These are phyloP conservation scores for Azemiops feae DNA, from an alignment of 2,113 vertebrate species.

Conservation along the genomic window DNA sequence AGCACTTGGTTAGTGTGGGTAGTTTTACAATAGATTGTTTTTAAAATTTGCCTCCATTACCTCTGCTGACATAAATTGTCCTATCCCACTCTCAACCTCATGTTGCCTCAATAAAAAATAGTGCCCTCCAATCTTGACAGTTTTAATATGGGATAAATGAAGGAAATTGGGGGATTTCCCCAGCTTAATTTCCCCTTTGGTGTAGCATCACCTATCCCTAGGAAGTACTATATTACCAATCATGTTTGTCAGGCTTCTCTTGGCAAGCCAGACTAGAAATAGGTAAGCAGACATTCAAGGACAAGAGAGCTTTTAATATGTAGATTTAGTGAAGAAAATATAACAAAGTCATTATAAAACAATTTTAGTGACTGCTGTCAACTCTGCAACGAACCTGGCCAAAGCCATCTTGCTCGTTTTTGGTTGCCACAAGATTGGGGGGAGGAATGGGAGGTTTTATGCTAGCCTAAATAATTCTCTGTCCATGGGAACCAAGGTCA, in stretches of 20 bases:
- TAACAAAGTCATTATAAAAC: too few species aligned
- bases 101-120: neutral
- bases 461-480: too few species aligned
- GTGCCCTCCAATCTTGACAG: neutral
- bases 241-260: neutral
- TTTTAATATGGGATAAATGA: neutral
- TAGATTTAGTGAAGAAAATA: neutral
- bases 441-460: too few species aligned
- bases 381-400: too few species aligned
- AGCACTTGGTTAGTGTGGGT: too few species aligned
- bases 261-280: neutral
- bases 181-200: neutral
- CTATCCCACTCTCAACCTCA: neutral
- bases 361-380: too few species aligned
- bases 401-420: too few species aligned
- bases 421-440: too few species aligned
- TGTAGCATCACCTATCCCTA: neutral
- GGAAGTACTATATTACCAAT: neutral
- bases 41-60: too few species aligned
- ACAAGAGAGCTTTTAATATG: neutral
- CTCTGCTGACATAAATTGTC: neutral
- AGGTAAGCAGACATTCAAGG: neutral
- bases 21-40: too few species aligned
- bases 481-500: too few species aligned
- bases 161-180: neutral